Base-by-base conservation (phyloP, 2,888 invertebrate species). In the Cryptocephalus primarius region DNA sequence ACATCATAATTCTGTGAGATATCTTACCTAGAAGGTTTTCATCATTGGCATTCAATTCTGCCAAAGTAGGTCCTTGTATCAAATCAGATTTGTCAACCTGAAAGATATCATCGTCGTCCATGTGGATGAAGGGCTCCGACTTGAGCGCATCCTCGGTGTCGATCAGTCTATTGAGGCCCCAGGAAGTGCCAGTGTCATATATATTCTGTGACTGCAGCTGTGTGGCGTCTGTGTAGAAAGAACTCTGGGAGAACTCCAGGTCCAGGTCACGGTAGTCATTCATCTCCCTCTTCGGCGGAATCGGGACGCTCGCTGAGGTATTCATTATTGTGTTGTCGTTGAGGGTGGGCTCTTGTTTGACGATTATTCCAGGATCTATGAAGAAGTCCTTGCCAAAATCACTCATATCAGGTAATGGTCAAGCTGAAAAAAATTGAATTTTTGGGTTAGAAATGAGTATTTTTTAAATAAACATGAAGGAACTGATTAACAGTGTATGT, bases 81-180 rank as follows among this genome's bases (percentile, higher is more conserved):
- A 88, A 74, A 71, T 90, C 90, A 36, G 86, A 81, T 70, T 89
- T 88, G 67, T 91, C 90, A 45, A 89, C 87, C 75, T 88, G 83
- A 66, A 90, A 88, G 60, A 89, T 88, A 64, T 89, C 90, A 64
- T 90, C 90, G 61, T 90, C 89, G 61, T 90, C 89, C 80, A 88
- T 83, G 67, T 81, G 67, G 36, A 67, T 83, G 59, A 84, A 82
- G 9, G 80, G 73, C 58, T 83, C 83, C 43, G 72, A 68, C 68
- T 75, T 78, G 39, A 65, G 52, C 43, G 56, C 51, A 32, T 62
- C 59, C 32, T 62, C 59, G 10, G 52, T 54, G 34, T 56, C 54
- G 36, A 62, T 55, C n/a, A 58, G 44, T 64, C 66, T 57, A 56
- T 72, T 56, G 8, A 49, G 32, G 67, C 77, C 55, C 71, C 71